phyloP scores from a whole-genome alignment of 2,113 vertebrate genomes.

The Daphoenositta chrysoptera region DNA sequence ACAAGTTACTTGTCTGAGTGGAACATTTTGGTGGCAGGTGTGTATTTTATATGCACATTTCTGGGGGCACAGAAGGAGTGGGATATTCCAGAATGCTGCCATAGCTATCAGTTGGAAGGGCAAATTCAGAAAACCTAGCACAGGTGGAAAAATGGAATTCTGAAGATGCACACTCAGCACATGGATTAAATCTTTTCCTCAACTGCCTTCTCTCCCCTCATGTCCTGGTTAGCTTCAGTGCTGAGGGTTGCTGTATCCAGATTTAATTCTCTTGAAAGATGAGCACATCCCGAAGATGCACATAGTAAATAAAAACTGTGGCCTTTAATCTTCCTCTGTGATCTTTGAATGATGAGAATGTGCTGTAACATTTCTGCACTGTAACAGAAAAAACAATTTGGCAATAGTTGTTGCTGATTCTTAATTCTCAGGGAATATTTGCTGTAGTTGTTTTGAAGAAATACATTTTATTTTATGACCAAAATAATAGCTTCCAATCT shows the following conservation, averaged over 20 bases:
- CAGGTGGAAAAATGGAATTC: neutral
- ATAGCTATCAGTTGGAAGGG: neutral
- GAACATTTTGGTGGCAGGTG: neutral
- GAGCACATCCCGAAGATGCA: neutral
- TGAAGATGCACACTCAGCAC: neutral
- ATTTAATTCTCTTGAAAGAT: neutral
- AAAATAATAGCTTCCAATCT: neutral
- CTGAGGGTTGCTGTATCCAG: neutral
- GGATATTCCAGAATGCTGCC: neutral
- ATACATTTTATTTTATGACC: neutral
- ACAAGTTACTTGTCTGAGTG: neutral
- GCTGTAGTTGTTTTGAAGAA: neutral
- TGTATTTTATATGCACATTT: neutral
- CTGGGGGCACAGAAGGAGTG: neutral
- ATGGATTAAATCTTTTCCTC: neutral
- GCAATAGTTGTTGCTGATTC: slow-evolving; percentile 3
- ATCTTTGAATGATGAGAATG: neutral
- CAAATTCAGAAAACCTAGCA: neutral
- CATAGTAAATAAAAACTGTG: neutral
- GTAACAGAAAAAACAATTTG: neutral
- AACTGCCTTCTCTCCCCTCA: neutral
- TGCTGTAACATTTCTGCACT: slow-evolving; percentile 5
- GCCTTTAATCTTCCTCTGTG: slow-evolving; percentile 7
- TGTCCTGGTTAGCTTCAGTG: neutral
- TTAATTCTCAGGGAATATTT: slow-evolving; percentile 55